phyloP scores from a whole-genome alignment of 1,140 invertebrate genomes.

The Solenopsis invicta region DNA sequence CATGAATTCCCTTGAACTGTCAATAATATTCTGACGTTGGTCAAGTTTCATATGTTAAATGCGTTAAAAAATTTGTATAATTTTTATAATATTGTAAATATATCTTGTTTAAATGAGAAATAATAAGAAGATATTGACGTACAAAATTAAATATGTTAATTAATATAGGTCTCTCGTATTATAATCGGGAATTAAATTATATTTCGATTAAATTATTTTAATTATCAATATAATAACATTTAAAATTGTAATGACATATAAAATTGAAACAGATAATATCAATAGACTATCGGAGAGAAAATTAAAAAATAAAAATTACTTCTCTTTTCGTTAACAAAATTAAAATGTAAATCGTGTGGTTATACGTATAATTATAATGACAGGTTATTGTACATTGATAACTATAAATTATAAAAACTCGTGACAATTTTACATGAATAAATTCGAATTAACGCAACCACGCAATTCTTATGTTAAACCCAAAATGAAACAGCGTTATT shows the following conservation, averaged over 20 bases:
- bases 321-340: background rate
- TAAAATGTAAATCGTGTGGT: background rate
- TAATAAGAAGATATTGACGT: background rate
- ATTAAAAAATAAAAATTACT: background rate
- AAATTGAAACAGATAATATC: slow-evolving; percentile 3
- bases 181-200: slow-evolving; percentile 10
- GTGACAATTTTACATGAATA: no score
- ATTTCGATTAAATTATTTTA: background rate
- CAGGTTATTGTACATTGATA: no score
- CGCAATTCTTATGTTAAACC: background rate
- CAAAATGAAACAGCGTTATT: slow-evolving; percentile 17
- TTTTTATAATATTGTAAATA: no score
- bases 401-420: no score
- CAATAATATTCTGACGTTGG: background rate
- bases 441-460: no score
- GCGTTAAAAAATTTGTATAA: background rate
- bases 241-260: no score
- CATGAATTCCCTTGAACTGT: background rate
- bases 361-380: background rate
- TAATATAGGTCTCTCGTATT: background rate
- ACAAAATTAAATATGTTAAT: background rate
- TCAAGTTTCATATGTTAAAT: background rate
- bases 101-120: background rate
- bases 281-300: background rate
- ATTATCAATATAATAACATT: background rate